Percentiles rank a stretch among this genome's conserved stretches.
Evolutionary conservation across 1,140 invertebrate genomes (phyloP).

Genomic region (Platyscapa corneri): DNA sequence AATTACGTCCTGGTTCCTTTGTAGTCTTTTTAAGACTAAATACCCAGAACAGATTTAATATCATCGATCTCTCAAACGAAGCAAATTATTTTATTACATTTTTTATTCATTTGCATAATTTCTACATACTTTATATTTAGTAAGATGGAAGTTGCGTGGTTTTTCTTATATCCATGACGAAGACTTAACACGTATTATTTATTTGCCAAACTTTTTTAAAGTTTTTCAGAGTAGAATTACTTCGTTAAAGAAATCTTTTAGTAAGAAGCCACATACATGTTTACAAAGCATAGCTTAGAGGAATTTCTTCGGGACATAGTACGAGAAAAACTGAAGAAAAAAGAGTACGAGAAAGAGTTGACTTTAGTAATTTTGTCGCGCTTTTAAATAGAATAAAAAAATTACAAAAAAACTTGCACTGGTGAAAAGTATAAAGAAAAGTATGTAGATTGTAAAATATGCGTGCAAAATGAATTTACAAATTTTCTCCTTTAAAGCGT

Average conservation of each 20-base stretch:
- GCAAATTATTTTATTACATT: too few relatives aligned
- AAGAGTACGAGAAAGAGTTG: neutral
- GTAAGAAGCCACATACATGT: neutral
- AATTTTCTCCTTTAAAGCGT: neutral
- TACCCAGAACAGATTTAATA: too few relatives aligned
- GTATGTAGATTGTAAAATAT: slow-evolving; percentile 12
- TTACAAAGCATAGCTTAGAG: slow-evolving; percentile 4
- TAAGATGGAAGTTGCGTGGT: neutral
- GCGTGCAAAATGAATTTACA: neutral
- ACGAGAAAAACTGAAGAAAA: neutral
- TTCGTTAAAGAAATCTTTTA: slow-evolving; percentile 8
- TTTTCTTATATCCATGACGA: neutral
- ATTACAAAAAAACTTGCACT: slow-evolving; percentile 21
- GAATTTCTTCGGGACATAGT: neutral
- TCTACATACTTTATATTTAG: too few relatives aligned
- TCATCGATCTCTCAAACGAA: too few relatives aligned
- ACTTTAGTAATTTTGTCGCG: slow-evolving; percentile 32
- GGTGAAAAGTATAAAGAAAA: neutral
- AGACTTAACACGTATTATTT: neutral
- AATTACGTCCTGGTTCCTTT: too few relatives aligned
- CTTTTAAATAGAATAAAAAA: slow-evolving; percentile 7
- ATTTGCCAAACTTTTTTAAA: neutral
- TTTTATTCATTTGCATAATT: too few relatives aligned
- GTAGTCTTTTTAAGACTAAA: too few relatives aligned
- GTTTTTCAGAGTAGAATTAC: neutral